Evolutionary conservation across 2,888 invertebrate genomes (phyloP).

Genomic region (Caenorhabditis sp.): DNA sequence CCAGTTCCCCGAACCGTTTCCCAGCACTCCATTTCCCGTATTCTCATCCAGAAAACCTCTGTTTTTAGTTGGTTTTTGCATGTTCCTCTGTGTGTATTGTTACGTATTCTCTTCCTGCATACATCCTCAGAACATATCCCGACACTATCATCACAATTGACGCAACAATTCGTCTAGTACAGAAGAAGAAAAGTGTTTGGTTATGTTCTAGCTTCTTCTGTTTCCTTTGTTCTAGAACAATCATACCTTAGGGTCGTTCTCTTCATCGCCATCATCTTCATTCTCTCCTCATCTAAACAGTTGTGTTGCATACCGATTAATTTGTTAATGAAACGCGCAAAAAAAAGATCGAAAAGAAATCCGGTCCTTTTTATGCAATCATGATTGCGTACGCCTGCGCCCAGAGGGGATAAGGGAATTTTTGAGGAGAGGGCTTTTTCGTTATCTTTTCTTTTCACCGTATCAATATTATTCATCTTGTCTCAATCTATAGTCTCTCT

Average conservation of each 20-base stretch:
- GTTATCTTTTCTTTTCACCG: conserved; percentile 44
- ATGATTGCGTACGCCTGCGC: conserved; percentile 51
- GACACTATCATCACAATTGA: conserved; percentile 50
- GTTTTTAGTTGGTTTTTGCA: no score
- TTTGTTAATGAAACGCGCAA: conserved; percentile 55
- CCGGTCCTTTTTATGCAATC: conserved; percentile 65
- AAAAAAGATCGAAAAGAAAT: conserved; percentile 28
- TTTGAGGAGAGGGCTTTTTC: conserved; percentile 24
- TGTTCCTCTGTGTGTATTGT: conserved; percentile 39
- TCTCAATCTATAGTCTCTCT: conserved; percentile 10
- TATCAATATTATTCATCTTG: conserved; percentile 56
- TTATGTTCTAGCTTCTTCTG: conserved; percentile 9
- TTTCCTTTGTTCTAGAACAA: conserved; percentile 15
- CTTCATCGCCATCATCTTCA: no score
- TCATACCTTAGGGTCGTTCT: conserved; percentile 27
- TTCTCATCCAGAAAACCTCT: conserved; percentile 12
- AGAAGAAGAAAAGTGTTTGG: conserved; percentile 3
- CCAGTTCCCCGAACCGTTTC: conserved; percentile 42
- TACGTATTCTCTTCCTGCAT: conserved; percentile 45
- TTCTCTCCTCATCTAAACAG: conserved; percentile 16
- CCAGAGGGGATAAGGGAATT: conserved; percentile 43
- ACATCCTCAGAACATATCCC: conserved; percentile 32
- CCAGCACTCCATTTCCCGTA: conserved; percentile 48
- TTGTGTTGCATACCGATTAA: conserved; percentile 55
- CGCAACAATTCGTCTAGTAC: conserved; percentile 49